Evolutionary conservation across 2,888 invertebrate species (phyloP).

Genomic region (Nemoura dubitans): DNA sequence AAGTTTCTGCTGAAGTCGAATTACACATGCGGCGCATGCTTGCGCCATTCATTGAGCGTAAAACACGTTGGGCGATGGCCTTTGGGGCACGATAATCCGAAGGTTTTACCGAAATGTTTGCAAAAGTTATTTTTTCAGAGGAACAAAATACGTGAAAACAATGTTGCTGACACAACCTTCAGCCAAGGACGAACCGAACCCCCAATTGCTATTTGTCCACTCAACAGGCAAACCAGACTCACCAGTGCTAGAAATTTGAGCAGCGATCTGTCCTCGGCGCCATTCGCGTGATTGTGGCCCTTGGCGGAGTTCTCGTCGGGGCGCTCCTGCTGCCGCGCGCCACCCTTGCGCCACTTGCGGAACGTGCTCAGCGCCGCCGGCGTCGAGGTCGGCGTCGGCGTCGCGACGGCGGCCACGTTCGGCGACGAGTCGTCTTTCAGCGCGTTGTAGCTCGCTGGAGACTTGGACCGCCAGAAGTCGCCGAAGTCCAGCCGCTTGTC

Average conservation of each 20-base stretch:
- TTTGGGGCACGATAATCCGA: too few species aligned
- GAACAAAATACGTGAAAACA: too few species aligned
- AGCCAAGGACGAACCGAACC: too few species aligned
- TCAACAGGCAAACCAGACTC: too few species aligned
- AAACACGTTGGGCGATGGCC: too few species aligned
- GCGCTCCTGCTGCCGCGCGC: constrained; percentile 19
- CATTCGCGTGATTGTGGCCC: not conserved
- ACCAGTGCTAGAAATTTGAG: constrained; percentile 83
- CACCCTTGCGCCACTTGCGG: constrained; percentile 56
- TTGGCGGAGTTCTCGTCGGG: constrained; percentile 9
- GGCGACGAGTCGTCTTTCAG: constrained; percentile 18
- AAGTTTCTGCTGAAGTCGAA: too few species aligned
- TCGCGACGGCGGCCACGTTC: constrained; percentile 38
- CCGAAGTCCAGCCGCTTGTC: constrained; percentile 59
- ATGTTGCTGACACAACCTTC: too few species aligned
- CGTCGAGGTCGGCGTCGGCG: constrained; percentile 54
- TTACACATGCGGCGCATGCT: too few species aligned
- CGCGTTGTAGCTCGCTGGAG: not conserved
- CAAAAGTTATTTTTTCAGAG: too few species aligned
- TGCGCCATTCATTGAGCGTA: too few species aligned
- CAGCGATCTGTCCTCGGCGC: constrained; percentile 62
- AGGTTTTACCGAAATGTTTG: too few species aligned
- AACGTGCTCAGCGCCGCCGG: constrained; percentile 56
- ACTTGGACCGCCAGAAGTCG: constrained; percentile 57
- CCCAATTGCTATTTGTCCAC: too few species aligned